A percentile compares a stretch with the other conserved stretches of the same genome.
Evolutionary conservation across 2,113 vertebrate species (phyloP).

Genomic region (Pungitius pungitius): DNA sequence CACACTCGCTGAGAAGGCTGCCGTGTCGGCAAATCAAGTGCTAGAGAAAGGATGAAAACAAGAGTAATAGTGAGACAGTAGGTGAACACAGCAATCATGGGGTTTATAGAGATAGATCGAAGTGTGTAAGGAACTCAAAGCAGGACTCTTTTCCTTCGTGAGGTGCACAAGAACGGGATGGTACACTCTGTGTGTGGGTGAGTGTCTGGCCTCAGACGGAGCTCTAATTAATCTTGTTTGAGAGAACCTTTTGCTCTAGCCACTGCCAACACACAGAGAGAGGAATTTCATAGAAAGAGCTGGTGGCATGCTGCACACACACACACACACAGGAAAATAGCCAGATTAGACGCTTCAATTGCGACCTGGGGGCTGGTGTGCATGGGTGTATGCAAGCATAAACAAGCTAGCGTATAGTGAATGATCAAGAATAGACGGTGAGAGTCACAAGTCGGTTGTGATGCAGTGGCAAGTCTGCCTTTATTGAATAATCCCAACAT

Average conservation of each 20-base stretch:
- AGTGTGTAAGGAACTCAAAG: slow-evolving; percentile 35
- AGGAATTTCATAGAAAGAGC: slow-evolving; percentile 72
- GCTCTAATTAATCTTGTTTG: slow-evolving; percentile 74
- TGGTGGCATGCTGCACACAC: slow-evolving; percentile 13
- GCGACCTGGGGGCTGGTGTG: slow-evolving; percentile 40
- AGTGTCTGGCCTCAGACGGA: slow-evolving; percentile 50
- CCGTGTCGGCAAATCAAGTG: slow-evolving; percentile 47
- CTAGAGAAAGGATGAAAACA: slow-evolving; percentile 32
- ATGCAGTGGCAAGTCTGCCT: slow-evolving; percentile 51
- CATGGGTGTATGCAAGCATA: slow-evolving; percentile 38
- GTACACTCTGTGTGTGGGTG: slow-evolving; percentile 36
- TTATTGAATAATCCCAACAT: slow-evolving; percentile 64
- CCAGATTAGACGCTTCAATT: slow-evolving; percentile 57
- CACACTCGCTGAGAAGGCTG: not conserved
- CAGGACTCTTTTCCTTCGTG: slow-evolving; percentile 33
- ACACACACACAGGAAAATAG: slow-evolving; percentile 32
- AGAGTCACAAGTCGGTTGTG: slow-evolving; percentile 60
- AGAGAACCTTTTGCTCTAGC: slow-evolving; percentile 60
- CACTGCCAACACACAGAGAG: slow-evolving; percentile 55
- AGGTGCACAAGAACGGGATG: slow-evolving; percentile 34
- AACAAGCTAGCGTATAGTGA: slow-evolving; percentile 45
- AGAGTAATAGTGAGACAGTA: slow-evolving; percentile 35
- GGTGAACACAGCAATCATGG: slow-evolving; percentile 37
- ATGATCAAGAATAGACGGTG: slow-evolving; percentile 66
- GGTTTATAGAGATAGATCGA: slow-evolving; percentile 50